Evolutionary conservation across 2,113 vertebrate species (phyloP).

Genomic region (Gymnobelideus leadbeateri): DNA sequence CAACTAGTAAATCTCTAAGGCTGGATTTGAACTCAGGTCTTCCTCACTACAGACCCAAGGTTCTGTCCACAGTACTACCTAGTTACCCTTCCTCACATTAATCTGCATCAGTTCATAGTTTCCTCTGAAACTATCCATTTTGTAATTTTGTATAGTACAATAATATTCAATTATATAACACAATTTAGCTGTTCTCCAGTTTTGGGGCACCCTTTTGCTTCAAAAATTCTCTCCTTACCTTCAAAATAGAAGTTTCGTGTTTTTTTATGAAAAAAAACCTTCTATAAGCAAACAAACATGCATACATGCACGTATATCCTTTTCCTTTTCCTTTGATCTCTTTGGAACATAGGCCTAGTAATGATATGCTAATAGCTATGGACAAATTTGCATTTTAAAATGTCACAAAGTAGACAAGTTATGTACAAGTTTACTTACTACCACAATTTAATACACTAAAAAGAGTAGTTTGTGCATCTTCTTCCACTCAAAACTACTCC

Average conservation of each 20-base stretch:
- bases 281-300: neutral
- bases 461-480: neutral
- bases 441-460: neutral
- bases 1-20: neutral
- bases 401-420: neutral
- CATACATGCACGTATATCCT: neutral
- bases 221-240: neutral
- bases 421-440: neutral
- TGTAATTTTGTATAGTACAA: neutral
- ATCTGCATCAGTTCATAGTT: neutral
- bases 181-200: neutral
- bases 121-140: neutral
- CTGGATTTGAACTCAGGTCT: neutral
- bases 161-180: neutral
- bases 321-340: neutral
- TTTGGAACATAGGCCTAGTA: neutral
- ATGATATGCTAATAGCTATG: neutral
- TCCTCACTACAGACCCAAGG: neutral
- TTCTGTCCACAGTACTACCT: neutral
- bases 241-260: neutral
- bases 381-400: neutral
- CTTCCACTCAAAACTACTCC: neutral
- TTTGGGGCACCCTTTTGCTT: neutral
- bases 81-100: neutral
- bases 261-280: neutral